Conservation (phyloP, 1,140 invertebrate genomes). For the Drosophila setifemur region DNA sequence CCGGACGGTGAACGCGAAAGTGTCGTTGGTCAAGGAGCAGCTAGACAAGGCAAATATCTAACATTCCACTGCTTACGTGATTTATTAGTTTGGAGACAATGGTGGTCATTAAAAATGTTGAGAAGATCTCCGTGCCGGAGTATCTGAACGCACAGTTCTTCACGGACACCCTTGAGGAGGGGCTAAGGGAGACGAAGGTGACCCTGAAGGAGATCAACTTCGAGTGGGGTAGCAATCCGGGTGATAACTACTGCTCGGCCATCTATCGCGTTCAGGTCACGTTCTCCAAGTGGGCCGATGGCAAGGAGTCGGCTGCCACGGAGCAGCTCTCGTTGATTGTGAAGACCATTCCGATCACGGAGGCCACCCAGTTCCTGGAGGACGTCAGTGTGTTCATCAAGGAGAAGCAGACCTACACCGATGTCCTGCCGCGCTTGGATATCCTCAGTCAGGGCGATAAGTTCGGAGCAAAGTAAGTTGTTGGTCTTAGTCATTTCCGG, state of each 20-base stretch:
- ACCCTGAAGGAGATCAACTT: conserved; percentile 59
- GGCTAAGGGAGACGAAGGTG: conserved; percentile 57
- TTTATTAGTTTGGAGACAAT: conserved; percentile 22
- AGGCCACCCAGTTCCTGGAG: conserved; percentile 66
- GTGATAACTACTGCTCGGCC: conserved; percentile 76
- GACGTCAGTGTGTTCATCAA: conserved; percentile 72
- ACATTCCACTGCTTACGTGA: not conserved
- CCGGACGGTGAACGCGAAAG: conserved; percentile 8
- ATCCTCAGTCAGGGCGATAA: conserved; percentile 50
- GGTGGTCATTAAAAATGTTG: conserved; percentile 57
- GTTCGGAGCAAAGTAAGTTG: conserved; percentile 66
- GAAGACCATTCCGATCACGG: conserved; percentile 71
- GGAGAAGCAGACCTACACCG: conserved; percentile 71
- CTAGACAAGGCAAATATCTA: not conserved
- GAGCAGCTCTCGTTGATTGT: conserved; percentile 67
- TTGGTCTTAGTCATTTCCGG: too few relatives aligned
- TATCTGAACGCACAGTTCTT: conserved; percentile 67
- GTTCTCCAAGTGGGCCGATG: conserved; percentile 46
- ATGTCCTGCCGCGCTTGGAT: conserved; percentile 64
- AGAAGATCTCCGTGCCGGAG: conserved; percentile 62
- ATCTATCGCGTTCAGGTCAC: conserved; percentile 62
- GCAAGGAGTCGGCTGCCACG: conserved; percentile 4
- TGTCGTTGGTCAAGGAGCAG: not conserved
- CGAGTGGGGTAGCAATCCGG: conserved; percentile 74
- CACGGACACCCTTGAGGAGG: conserved; percentile 64